Evolutionary conservation across 2,113 vertebrate species (phyloP).

Genomic region (Leptocoma aspasia): DNA sequence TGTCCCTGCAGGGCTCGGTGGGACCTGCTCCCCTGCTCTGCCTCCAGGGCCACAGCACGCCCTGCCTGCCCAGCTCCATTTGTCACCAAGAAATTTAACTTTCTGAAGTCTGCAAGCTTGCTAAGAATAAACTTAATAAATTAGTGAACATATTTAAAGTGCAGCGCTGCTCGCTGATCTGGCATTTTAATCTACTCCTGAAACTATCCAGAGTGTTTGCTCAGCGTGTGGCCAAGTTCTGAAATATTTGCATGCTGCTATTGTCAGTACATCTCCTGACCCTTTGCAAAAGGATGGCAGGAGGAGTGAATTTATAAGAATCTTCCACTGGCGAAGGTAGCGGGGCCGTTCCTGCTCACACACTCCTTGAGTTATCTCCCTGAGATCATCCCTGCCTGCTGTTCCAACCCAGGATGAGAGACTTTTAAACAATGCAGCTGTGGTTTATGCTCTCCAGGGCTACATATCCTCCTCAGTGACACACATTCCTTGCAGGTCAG

Average conservation of each 20-base stretch:
- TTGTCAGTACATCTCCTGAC: slow-evolving; percentile 71
- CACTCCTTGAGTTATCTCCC: slow-evolving; percentile 45
- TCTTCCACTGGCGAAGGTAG: slow-evolving; percentile 64
- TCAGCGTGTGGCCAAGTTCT: slow-evolving; percentile 73
- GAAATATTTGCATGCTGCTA: slow-evolving; percentile 67
- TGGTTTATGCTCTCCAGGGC: slow-evolving; percentile 45
- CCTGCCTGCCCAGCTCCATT: slow-evolving; percentile 18
- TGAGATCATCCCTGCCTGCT: slow-evolving; percentile 27
- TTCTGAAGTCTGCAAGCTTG: slow-evolving; percentile 61
- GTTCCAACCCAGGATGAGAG: background rate
- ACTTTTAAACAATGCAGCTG: slow-evolving; percentile 63
- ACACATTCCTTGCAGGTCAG: slow-evolving; percentile 69
- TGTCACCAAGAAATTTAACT: slow-evolving; percentile 64
- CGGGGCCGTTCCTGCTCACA: background rate
- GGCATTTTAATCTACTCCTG: slow-evolving; percentile 68
- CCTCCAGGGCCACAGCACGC: background rate
- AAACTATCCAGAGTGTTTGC: slow-evolving; percentile 72
- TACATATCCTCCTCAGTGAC: slow-evolving; percentile 50
- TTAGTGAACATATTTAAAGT: slow-evolving; percentile 63
- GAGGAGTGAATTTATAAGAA: slow-evolving; percentile 67
- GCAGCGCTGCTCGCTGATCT: slow-evolving; percentile 47
- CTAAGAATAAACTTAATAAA: slow-evolving; percentile 71
- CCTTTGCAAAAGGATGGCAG: slow-evolving; percentile 61
- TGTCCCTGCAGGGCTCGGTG: background rate
- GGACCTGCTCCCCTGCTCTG: background rate